Percentiles rank a stretch among this genome's conserved stretches.
phyloP scores from a whole-genome alignment of 2,888 invertebrate genomes.

The Drosophila formosana region DNA sequence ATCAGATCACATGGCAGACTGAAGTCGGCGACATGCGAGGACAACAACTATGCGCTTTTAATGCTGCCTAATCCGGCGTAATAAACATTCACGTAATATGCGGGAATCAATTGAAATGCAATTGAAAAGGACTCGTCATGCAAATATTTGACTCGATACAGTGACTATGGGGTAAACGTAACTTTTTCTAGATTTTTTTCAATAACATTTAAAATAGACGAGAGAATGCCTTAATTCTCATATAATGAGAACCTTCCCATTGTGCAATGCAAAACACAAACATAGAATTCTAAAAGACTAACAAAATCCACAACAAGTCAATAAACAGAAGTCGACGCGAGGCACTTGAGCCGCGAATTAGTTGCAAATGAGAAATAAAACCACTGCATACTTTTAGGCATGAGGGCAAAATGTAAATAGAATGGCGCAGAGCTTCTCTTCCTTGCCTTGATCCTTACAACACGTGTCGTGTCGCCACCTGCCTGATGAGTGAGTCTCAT shows the following conservation, averaged over 20 bases:
- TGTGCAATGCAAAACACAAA: conserved; percentile 4
- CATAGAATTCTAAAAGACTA: conserved; percentile 15
- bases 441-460: not conserved
- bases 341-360: conserved; percentile 52
- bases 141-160: conserved; percentile 74
- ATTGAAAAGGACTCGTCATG: conserved; percentile 72
- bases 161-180: conserved; percentile 31
- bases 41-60: conserved; percentile 64
- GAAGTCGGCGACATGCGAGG: conserved; percentile 49
- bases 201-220: not conserved
- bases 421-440: not conserved
- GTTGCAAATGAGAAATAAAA: conserved; percentile 48
- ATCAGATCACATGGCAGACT: conserved; percentile 72
- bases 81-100: conserved; percentile 73
- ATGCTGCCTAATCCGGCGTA: conserved; percentile 80
- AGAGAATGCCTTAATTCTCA: not conserved
- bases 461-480: conserved; percentile 47
- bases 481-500: conserved; percentile 13
- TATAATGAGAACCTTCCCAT: not conserved
- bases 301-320: conserved; percentile 42
- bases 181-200: not conserved
- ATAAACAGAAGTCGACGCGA: conserved; percentile 55
- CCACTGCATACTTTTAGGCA: conserved; percentile 66
- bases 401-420: conserved; percentile 59
- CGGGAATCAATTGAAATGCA: conserved; percentile 73